Evolutionary conservation across 2,113 vertebrate species (phyloP), one percentile per base, ranked within the genome.

Genomic region (Genyomyrus donnyi): DNA sequence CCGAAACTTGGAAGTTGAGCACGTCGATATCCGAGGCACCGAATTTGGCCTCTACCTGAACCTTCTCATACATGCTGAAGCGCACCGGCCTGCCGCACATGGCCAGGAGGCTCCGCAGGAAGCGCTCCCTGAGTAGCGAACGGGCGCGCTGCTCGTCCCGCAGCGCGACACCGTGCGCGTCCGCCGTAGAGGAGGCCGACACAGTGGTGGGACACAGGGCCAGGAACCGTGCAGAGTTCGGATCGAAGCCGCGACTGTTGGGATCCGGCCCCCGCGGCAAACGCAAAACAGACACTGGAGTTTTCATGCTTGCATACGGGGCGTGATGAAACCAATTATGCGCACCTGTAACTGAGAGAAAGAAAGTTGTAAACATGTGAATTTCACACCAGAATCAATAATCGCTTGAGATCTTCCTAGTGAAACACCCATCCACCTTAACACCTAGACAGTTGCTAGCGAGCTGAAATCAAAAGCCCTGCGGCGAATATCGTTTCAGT

Each of bases 1-100:
- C 95, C 0, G 96, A 97, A 83, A 98, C 97, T 27, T 98, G 97
- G 91, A 98, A 97, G 92, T 97, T 97, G 89, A 97, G 94, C 31
- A 97, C 95, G 1, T 98, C 97, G 1, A 98, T 96, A 91, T 98
- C 97, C 0, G 97, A 96, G 1, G 97, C 95, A 0, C 96, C 96
- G 3, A 98, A 98, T 10, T 89, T 94, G 0, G 97, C 97, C 0
- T 94, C 93, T 88, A 98, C 96, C 0, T 90, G 94, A 80, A 98
- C 97, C 1, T 94, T 95, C 88, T 97, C 96, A 0, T 97, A 92
- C 95, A 98, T 92, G 5, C 93, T 92, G 91, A 98, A 97, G 66
- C 90, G 93, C 83, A 98, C 96, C 0, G 91, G 94, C 88, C 89
- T 96, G 19, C 95, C 95, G 1, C 92, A 93, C 95, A 97, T 96